Evolutionary conservation across 2,888 invertebrate genomes (phyloP), one percentile per base, ranked within the genome.

Genomic region (Mantis religiosa): DNA sequence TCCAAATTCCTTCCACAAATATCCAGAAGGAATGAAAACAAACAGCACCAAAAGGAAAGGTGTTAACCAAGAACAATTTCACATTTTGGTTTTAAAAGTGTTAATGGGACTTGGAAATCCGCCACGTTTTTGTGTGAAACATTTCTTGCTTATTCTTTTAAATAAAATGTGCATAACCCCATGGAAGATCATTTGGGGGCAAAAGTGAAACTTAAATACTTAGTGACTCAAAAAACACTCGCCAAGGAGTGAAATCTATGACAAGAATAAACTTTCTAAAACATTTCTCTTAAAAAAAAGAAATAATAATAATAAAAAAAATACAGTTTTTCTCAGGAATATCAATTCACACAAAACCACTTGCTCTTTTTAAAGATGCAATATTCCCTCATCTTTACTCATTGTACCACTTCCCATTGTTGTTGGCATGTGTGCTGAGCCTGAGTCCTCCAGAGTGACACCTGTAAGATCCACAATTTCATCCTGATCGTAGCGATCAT

Each of bases 381-480:
- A 34, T 8, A 89, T 71, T 0, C 89, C 89, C 0, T 89, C 89
- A 54, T 87, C 89, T 54, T 84, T 84, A 20, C 14, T 71, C 25
- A 85, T 4, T 34, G 84, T 84, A 47, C 47, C 28, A 27, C 71
- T 81, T 28, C 86, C 71, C 2, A 81, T 82, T 28, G 30, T 71
- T 6, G 82, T 34, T 0, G 87, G 30, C 27, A 87, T 30, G 15
- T 41, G 47, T 84, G 90, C 89, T 81, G 91, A 89, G 3, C 90
- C 91, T 30, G 91, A 93, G 83, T 95, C 95, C 84, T 95, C 95
- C 15, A 95, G 92, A 1, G 96, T 95, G 3, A 95, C 95, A 0
- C 96, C 96, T 8, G 98, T 98, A 88, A 98, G 94, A 94, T 98
- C 98, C 41, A 98, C 96, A 89, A 98, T 97, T 93, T 98, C 98